These are phyloP conservation scores for Neopelma chrysocephalum DNA, from an alignment of 2,797 vertebrate species.

Conservation along the genomic window DNA sequence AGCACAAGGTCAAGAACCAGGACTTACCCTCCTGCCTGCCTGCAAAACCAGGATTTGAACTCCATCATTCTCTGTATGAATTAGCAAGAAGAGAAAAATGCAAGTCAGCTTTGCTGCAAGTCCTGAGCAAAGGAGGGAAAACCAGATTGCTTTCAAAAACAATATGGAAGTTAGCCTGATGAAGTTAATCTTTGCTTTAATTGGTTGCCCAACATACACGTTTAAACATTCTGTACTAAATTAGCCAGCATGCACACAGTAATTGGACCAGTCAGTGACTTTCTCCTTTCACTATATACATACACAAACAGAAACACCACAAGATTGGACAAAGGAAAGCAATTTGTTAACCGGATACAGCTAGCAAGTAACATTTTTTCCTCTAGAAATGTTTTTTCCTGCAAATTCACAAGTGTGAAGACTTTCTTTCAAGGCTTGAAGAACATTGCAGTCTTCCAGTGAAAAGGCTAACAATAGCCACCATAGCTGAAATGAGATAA, in stretches of 20 bases:
- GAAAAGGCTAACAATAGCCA: conserved; percentile 60
- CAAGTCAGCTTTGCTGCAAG: conserved; percentile 21
- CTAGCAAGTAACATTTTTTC: conserved; percentile 51
- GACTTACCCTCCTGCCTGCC: background rate
- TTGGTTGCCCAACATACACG: conserved; percentile 51
- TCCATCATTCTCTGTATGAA: background rate
- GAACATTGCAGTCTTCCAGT: conserved; percentile 44
- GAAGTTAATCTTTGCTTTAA: conserved; percentile 62
- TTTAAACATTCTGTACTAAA: conserved; percentile 46
- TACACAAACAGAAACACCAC: conserved; percentile 59
- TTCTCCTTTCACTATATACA: conserved; percentile 58
- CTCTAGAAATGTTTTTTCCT: conserved; percentile 57
- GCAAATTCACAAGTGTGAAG: conserved; percentile 34
- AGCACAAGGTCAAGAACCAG: background rate
- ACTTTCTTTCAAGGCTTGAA: conserved; percentile 42
- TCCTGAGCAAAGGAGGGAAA: background rate
- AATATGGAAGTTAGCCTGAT: conserved; percentile 26
- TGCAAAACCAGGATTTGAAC: background rate
- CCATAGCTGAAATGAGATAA: conserved; percentile 67
- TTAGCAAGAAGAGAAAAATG: background rate
- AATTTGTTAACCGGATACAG: conserved; percentile 56
- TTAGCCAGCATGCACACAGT: conserved; percentile 55
- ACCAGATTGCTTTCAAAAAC: conserved; percentile 17
- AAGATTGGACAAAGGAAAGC: conserved; percentile 56
- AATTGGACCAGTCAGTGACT: conserved; percentile 46